Conservation (phyloP, 30 jellyfish, hydroid and myxozoan genomes). For the Euphysa ruthae region DNA sequence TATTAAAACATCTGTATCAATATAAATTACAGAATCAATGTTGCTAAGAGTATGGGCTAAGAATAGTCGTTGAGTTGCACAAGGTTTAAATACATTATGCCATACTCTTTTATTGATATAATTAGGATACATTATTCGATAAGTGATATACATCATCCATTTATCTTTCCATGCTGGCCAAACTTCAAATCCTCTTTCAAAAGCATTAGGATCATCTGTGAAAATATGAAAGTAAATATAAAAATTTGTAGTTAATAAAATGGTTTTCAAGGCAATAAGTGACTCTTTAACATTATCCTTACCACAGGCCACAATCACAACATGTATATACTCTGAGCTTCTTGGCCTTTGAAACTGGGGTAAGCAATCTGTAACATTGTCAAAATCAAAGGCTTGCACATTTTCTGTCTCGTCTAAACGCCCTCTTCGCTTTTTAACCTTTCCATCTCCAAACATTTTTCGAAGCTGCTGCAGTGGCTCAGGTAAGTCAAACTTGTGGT, state of each 20-base stretch:
- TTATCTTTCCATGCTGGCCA: constrained; percentile 66
- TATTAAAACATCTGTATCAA: constrained; percentile 76
- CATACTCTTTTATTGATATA: constrained; percentile 37
- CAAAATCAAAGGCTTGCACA: not conserved
- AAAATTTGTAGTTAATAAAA: constrained; percentile 37
- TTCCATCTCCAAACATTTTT: constrained; percentile 39
- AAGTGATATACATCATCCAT: constrained; percentile 31
- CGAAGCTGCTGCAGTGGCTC: constrained; percentile 29
- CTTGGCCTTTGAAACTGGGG: constrained; percentile 5
- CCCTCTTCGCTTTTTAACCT: constrained; percentile 20
- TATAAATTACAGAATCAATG: constrained; percentile 68
- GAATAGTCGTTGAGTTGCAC: constrained; percentile 82
- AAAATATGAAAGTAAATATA: constrained; percentile 57
- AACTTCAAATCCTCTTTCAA: constrained; percentile 17
- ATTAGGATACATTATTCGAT: constrained; percentile 41
- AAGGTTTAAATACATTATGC: constrained; percentile 58
- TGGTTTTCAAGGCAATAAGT: constrained; percentile 45
- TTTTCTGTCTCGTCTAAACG: constrained; percentile 30
- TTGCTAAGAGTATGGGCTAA: constrained; percentile 53
- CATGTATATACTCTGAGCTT: constrained; percentile 32
- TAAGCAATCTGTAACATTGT: not conserved
- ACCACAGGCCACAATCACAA: constrained; percentile 79
- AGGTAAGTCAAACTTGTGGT: constrained; percentile 30
- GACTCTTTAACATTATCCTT: constrained; percentile 61
- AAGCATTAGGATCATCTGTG: constrained; percentile 48